Percentiles rank a stretch among this genome's conserved stretches.
These are phyloP conservation scores for Shinisaurus crocodilurus DNA, from an alignment of 2,113 vertebrate species.

Conservation along the genomic window DNA sequence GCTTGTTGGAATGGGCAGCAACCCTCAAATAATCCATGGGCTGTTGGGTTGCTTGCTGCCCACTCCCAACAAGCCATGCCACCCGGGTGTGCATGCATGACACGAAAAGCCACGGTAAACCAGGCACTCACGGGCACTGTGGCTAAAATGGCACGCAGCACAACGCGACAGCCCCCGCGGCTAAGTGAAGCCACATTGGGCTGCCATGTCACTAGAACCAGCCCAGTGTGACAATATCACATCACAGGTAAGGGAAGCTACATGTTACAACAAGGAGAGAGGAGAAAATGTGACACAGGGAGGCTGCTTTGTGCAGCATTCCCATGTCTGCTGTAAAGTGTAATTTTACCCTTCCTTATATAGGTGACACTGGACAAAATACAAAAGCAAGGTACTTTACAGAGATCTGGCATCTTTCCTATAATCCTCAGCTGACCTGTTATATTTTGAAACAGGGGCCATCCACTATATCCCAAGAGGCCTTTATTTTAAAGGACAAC, in stretches of 20 bases:
- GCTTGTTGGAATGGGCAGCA: too few species aligned
- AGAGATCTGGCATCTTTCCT: not conserved
- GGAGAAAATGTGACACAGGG: not conserved
- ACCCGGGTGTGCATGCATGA: too few species aligned
- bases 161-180: too few species aligned
- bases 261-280: not conserved
- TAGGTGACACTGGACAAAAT: not conserved
- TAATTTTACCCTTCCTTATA: not conserved
- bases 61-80: too few species aligned
- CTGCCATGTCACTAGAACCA: too few species aligned
- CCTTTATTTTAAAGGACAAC: slow-evolving; percentile 15
- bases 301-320: not conserved
- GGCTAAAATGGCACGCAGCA: too few species aligned
- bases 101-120: too few species aligned
- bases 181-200: too few species aligned
- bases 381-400: not conserved
- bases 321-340: not conserved
- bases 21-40: too few species aligned
- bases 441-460: slow-evolving; percentile 3
- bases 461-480: not conserved
- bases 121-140: too few species aligned
- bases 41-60: too few species aligned
- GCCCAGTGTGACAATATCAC: not conserved
- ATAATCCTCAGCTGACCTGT: not conserved
- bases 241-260: not conserved